These are phyloP conservation scores for Agrotis clavis DNA, from an alignment of 2,888 invertebrate genomes.

Conservation along the genomic window DNA sequence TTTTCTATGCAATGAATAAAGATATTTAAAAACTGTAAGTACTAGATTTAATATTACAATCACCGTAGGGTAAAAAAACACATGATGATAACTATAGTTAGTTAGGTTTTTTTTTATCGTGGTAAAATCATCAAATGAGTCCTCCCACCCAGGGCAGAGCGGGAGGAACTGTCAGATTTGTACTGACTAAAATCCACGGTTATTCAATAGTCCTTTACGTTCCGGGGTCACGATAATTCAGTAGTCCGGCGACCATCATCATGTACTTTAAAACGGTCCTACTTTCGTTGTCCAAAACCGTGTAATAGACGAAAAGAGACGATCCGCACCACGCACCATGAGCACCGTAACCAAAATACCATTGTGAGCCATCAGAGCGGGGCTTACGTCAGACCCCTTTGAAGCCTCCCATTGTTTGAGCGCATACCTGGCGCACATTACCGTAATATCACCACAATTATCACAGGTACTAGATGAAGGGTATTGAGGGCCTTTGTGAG, in stretches of 20 bases:
- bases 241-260: too few species aligned
- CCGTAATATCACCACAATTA: conserved; percentile 54
- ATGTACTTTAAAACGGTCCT: neutral
- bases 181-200: too few species aligned
- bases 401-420: conserved; percentile 49
- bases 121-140: too few species aligned
- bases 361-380: conserved; percentile 46
- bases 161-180: too few species aligned
- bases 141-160: too few species aligned
- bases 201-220: too few species aligned
- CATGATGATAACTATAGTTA: too few species aligned
- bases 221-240: too few species aligned
- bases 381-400: conserved; percentile 48
- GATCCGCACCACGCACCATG: conserved; percentile 38
- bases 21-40: neutral
- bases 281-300: conserved; percentile 31
- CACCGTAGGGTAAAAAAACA: too few species aligned
- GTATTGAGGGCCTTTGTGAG: conserved; percentile 28
- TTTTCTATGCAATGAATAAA: too few species aligned
- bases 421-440: conserved; percentile 54
- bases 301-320: conserved; percentile 51
- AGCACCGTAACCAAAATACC: conserved; percentile 42
- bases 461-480: conserved; percentile 25
- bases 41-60: too few species aligned
- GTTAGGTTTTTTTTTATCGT: too few species aligned